These are phyloP conservation scores for Ametastegia equiseti DNA, from an alignment of 2,888 invertebrate species.

Conservation along the genomic window DNA sequence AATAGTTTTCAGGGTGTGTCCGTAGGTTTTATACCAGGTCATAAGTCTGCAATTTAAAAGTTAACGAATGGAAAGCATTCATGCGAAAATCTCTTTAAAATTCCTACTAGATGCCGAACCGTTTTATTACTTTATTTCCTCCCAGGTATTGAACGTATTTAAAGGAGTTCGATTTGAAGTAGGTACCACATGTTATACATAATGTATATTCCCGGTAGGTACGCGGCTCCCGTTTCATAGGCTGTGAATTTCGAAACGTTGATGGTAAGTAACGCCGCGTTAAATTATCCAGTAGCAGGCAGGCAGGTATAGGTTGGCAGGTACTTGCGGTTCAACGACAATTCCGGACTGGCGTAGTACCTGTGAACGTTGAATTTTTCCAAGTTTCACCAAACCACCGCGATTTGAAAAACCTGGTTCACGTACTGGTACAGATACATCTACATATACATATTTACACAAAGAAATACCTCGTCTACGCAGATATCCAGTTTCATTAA, in stretches of 20 bases:
- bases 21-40: background rate
- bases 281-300: constrained; percentile 38
- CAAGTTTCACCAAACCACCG: background rate
- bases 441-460: background rate
- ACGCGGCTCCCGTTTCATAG: constrained; percentile 3
- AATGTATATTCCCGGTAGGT: background rate
- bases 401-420: background rate
- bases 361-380: constrained; percentile 7
- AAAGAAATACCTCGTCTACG: background rate
- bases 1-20: background rate
- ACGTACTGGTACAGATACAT: background rate
- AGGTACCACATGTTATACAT: constrained; percentile 6
- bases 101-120: constrained; percentile 9
- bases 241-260: constrained; percentile 32
- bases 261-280: constrained; percentile 11
- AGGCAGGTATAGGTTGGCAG: background rate
- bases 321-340: constrained; percentile 2
- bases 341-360: background rate
- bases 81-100: constrained; percentile 44
- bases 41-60: constrained; percentile 35
- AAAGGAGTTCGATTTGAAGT: constrained; percentile 19
- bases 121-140: constrained; percentile 33
- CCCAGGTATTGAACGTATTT: constrained; percentile 36
- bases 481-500: constrained; percentile 37
- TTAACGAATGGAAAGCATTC: constrained; percentile 2